phyloP scores from a whole-genome alignment of 2,888 invertebrate species.

The Agriopis marginaria region DNA sequence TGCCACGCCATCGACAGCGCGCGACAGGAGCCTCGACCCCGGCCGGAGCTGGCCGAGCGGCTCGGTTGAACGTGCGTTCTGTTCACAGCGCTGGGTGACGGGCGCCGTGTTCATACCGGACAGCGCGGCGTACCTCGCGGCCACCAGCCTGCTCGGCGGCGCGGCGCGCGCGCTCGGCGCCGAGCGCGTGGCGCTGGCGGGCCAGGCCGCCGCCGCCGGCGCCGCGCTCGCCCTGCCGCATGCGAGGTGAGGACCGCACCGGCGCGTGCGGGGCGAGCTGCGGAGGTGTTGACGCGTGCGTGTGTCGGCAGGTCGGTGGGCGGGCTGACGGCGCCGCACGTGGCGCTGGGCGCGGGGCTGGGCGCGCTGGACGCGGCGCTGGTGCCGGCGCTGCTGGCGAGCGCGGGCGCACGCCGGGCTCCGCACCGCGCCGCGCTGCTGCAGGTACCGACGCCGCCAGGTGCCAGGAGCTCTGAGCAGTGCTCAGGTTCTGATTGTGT shows the following conservation, averaged over 20 bases:
- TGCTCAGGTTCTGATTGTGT: no score
- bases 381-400: conserved; percentile 58
- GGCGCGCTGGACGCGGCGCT: conserved; percentile 58
- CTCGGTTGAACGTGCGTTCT: background rate
- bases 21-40: background rate
- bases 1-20: background rate
- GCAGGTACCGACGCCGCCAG: no score
- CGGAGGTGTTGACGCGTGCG: background rate
- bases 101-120: conserved; percentile 78
- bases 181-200: conserved; percentile 71
- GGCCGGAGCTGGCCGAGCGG: background rate
- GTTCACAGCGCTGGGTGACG: conserved; percentile 67
- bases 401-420: conserved; percentile 68
- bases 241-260: background rate
- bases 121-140: conserved; percentile 73
- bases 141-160: conserved; percentile 65
- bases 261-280: background rate
- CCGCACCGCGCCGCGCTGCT: no score
- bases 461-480: no score
- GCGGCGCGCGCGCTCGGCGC: conserved; percentile 61
- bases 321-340: conserved; percentile 63
- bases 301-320: conserved; percentile 48
- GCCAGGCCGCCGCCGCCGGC: conserved; percentile 61
- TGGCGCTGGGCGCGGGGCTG: conserved; percentile 72
- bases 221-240: conserved; percentile 55